Evolutionary conservation across 2,888 invertebrate genomes (phyloP).

Genomic region (Pteria penguin): DNA sequence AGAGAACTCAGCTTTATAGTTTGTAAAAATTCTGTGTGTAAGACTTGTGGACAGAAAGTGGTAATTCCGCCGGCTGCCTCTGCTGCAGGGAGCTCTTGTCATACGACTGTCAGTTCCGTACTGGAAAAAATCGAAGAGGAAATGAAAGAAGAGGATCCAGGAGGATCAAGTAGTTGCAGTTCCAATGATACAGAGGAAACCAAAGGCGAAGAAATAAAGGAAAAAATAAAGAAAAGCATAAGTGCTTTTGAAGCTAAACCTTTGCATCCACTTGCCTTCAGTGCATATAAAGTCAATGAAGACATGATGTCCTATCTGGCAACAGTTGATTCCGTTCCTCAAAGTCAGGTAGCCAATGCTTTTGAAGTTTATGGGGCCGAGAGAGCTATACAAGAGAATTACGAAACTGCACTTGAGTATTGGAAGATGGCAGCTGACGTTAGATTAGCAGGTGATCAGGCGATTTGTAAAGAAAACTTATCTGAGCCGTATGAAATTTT

Average conservation of each 20-base stretch:
- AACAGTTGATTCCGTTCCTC: neutral
- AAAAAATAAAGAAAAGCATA: neutral
- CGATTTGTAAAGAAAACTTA: neutral
- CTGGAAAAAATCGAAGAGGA: neutral
- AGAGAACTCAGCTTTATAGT: neutral
- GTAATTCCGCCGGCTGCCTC: neutral
- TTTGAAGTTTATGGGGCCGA: neutral
- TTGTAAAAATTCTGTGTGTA: no score
- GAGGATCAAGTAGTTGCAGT: neutral
- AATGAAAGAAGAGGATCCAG: no score
- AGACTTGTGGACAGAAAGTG: no score
- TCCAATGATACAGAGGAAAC: neutral
- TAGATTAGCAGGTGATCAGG: neutral
- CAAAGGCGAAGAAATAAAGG: neutral
- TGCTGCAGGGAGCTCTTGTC: neutral
- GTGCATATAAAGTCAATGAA: neutral
- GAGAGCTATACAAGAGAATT: neutral
- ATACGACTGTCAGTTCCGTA: neutral
- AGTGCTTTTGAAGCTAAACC: neutral
- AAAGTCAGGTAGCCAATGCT: neutral
- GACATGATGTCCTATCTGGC: neutral
- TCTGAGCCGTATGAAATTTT: neutral
- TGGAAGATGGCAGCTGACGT: neutral
- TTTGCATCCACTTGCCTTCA: neutral
- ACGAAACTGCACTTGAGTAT: neutral